These are phyloP conservation scores for Petroica traversi DNA, from an alignment of 2,113 vertebrate species.

Conservation along the genomic window DNA sequence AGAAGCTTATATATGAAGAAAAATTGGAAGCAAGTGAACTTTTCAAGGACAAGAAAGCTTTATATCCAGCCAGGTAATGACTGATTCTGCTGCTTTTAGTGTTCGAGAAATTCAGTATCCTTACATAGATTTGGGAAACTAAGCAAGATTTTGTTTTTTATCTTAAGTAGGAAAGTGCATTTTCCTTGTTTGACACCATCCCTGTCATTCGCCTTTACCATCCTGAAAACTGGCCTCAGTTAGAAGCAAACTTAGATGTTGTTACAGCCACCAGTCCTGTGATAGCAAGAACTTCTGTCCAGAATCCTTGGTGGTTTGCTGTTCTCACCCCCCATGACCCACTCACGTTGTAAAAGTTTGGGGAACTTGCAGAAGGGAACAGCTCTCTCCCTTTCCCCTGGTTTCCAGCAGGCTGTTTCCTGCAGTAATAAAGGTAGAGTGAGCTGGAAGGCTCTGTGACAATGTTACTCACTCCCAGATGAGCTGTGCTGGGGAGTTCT, in stretches of 20 bases:
- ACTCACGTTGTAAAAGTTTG: not conserved
- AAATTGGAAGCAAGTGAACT: constrained; percentile 96
- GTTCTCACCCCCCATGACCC: not conserved
- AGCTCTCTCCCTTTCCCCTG: not conserved
- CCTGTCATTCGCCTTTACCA: not conserved
- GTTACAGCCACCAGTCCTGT: not conserved
- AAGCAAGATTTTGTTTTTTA: not conserved
- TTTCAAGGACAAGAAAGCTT: constrained; percentile 96
- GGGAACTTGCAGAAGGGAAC: not conserved
- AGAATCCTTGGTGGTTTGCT: not conserved
- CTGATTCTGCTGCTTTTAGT: not conserved
- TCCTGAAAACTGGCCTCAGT: not conserved
- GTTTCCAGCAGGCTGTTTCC: not conserved
- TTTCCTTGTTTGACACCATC: not conserved
- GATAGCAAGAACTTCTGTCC: not conserved
- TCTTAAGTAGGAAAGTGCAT: not conserved
- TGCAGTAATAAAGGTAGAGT: fast-evolving
- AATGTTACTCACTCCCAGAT: not conserved
- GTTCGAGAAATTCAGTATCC: not conserved
- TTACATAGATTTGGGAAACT: not conserved
- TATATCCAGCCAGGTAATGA: constrained; percentile 92
- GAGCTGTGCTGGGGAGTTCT: not conserved
- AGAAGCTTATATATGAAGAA: constrained; percentile 92
- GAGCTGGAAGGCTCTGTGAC: not conserved
- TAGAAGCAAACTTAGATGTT: not conserved